Percentiles rank a stretch among this genome's conserved stretches.
Conservation (phyloP, 1,140 invertebrate genomes). For the Amphibalanus amphitrite region DNA sequence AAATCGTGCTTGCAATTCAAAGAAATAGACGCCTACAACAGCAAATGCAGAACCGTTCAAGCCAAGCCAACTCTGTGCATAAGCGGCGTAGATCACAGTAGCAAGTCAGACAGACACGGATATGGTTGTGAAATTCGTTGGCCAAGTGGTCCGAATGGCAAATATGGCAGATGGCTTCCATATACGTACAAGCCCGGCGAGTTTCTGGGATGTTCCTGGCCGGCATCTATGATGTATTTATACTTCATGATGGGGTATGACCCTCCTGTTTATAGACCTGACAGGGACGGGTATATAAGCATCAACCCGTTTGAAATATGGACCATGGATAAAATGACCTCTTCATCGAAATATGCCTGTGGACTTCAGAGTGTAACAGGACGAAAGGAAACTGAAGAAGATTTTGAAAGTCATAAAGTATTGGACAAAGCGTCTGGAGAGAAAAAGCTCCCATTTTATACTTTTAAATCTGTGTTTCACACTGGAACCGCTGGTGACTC, state of each 20-base stretch:
- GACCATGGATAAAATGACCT: not conserved
- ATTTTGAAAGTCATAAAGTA: not conserved
- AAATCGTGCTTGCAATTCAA: not conserved
- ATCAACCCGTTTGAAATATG: not conserved
- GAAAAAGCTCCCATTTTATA: not conserved
- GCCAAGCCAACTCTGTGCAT: not conserved
- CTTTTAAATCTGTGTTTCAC: not conserved
- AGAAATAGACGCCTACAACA: not conserved
- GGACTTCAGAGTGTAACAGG: not conserved
- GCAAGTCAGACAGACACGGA: not conserved
- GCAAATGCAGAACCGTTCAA: not conserved
- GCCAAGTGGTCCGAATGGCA: not conserved
- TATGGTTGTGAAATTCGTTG: not conserved
- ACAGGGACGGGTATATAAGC: not conserved
- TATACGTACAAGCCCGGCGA: not conserved
- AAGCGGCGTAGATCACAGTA: not conserved
- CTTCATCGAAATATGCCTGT: not conserved
- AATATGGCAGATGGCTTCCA: not conserved
- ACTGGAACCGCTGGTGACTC: not conserved
- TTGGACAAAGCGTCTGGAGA: not conserved
- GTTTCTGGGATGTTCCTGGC: not conserved
- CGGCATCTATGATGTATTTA: not conserved
- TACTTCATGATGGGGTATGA: not conserved
- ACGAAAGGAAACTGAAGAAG: not conserved
- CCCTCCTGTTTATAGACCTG: not conserved